Conservation (phyloP, 2,797 vertebrate species). For the Poecilia wingei region DNA sequence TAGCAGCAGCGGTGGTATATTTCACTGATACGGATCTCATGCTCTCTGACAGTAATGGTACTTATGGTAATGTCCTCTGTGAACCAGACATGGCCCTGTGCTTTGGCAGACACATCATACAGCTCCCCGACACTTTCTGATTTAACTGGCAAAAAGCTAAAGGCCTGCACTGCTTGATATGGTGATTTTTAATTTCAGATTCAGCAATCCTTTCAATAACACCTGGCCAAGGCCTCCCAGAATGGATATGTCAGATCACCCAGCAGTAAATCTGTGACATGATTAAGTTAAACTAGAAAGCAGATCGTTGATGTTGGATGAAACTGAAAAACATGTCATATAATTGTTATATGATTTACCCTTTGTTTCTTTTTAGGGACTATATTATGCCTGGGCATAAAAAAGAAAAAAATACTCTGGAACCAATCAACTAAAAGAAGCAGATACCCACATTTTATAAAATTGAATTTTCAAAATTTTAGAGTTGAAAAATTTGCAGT, state of each 20-base stretch:
- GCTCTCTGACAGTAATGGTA: conserved; percentile 73
- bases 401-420: not conserved
- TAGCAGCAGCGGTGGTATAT: conserved; percentile 55
- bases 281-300: not conserved
- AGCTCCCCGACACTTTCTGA: conserved; percentile 55
- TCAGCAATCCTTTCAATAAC: conserved; percentile 33
- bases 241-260: conserved; percentile 4
- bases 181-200: conserved; percentile 60
- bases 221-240: conserved; percentile 3
- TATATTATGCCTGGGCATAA: not conserved
- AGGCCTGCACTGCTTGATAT: conserved; percentile 38
- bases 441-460: not conserved
- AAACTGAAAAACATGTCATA: not conserved
- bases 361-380: not conserved
- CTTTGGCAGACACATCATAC: conserved; percentile 45
- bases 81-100: conserved; percentile 69
- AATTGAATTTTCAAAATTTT: not conserved
- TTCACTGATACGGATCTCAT: conserved; percentile 70
- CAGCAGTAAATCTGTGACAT: not conserved
- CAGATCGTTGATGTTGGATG: not conserved
- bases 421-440: not conserved
- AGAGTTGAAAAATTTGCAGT: not conserved
- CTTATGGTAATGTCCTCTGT: conserved; percentile 75
- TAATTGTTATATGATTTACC: not conserved
- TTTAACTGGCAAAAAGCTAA: conserved; percentile 55